These are phyloP conservation scores for Emydocephalus ijimae DNA, from an alignment of 2,113 vertebrate genomes.

Conservation along the genomic window DNA sequence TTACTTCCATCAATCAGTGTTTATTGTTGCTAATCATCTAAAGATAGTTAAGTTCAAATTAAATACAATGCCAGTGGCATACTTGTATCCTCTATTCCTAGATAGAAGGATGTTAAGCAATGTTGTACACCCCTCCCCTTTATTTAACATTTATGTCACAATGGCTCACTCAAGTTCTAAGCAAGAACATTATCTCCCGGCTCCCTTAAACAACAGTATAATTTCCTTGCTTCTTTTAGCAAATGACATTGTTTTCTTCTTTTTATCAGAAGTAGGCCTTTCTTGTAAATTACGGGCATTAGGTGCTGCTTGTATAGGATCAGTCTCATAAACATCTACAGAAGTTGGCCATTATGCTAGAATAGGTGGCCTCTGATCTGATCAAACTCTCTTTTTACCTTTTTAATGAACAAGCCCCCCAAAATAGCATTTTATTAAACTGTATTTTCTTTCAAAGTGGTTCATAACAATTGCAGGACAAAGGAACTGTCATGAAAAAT, in stretches of 20 bases:
- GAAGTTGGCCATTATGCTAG: background rate
- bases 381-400: background rate
- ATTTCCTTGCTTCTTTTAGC: background rate
- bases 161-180: background rate
- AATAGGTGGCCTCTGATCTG: background rate
- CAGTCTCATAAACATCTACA: background rate
- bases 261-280: background rate
- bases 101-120: background rate
- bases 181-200: background rate
- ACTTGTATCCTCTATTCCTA: background rate
- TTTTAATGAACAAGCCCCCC: background rate
- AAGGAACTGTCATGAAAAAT: background rate
- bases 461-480: background rate
- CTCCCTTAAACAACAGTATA: background rate
- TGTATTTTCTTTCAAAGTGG: slow-evolving; percentile 9
- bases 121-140: background rate
- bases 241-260: background rate
- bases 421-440: background rate
- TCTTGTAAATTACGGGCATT: background rate
- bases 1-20: background rate
- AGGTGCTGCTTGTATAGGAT: background rate
- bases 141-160: background rate
- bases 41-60: background rate
- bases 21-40: background rate
- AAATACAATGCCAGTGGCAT: background rate